Percentiles rank a stretch among this genome's conserved stretches.
Evolutionary conservation across 2,888 invertebrate genomes (phyloP).

Genomic region (Agonopterix heracliana): DNA sequence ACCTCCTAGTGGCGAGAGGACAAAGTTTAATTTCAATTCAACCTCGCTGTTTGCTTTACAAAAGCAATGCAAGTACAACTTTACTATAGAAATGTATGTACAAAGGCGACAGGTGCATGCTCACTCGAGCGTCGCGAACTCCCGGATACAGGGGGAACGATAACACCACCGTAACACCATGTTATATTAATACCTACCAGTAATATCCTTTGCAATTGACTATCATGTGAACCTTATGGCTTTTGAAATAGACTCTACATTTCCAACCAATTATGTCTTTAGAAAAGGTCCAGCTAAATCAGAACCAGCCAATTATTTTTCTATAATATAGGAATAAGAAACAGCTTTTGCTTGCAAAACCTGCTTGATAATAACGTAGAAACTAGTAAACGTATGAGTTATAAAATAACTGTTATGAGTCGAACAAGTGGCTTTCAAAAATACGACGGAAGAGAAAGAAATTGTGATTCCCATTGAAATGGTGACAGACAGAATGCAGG

Average conservation of each 20-base stretch:
- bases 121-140: slow-evolving; percentile 38
- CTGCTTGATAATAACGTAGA: too few relatives aligned
- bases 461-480: slow-evolving; percentile 31
- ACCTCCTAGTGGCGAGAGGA: background rate
- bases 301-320: too few relatives aligned
- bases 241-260: too few relatives aligned
- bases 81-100: slow-evolving; percentile 14
- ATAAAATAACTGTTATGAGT: background rate
- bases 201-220: too few relatives aligned
- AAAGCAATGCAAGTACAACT: slow-evolving; percentile 2
- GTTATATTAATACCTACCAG: too few relatives aligned
- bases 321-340: too few relatives aligned
- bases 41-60: background rate
- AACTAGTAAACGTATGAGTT: background rate
- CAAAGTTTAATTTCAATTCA: background rate
- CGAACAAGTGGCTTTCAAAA: slow-evolving; percentile 19
- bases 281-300: too few relatives aligned
- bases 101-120: slow-evolving; percentile 63
- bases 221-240: too few relatives aligned
- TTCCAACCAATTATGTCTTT: too few relatives aligned
- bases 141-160: slow-evolving; percentile 42
- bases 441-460: slow-evolving; percentile 8
- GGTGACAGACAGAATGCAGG: slow-evolving; percentile 48
- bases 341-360: too few relatives aligned
- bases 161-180: slow-evolving; percentile 22